phyloP scores from a whole-genome alignment of 2,797 vertebrate species.

The Cyclopterus lumpus region DNA sequence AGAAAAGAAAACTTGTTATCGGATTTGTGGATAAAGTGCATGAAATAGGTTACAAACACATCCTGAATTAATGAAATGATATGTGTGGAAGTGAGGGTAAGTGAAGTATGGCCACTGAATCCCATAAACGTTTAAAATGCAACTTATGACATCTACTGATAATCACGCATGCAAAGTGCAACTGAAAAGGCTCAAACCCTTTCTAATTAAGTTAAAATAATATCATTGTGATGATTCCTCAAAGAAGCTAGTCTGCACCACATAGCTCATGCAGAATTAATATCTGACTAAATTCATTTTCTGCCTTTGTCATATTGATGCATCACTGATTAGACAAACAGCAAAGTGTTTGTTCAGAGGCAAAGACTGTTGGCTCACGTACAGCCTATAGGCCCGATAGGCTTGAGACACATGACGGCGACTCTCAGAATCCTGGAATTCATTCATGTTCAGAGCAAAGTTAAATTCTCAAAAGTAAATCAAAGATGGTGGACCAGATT shows the following conservation, averaged over 20 bases:
- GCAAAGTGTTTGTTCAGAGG: conserved; percentile 11
- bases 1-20: neutral
- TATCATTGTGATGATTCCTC: conserved; percentile 16
- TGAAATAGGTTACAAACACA: neutral
- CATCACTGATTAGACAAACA: conserved; percentile 18
- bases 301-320: conserved; percentile 10
- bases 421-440: neutral
- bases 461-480: conserved; percentile 1
- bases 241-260: conserved; percentile 2
- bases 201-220: conserved; percentile 2
- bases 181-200: neutral
- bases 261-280: conserved; percentile 7
- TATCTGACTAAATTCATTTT: conserved; percentile 10
- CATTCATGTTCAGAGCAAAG: neutral
- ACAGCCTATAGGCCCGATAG: too few relatives aligned
- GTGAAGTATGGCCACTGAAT: neutral
- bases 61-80: neutral
- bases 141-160: neutral
- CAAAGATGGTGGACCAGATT: conserved; percentile 2
- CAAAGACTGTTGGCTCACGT: neutral
- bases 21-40: neutral
- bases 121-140: neutral
- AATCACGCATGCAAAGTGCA: neutral
- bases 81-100: neutral
- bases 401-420: neutral